Evolutionary conservation across 2,888 invertebrate species (phyloP), one percentile per base, ranked within the genome.

Genomic region (Drosophila cracens): DNA sequence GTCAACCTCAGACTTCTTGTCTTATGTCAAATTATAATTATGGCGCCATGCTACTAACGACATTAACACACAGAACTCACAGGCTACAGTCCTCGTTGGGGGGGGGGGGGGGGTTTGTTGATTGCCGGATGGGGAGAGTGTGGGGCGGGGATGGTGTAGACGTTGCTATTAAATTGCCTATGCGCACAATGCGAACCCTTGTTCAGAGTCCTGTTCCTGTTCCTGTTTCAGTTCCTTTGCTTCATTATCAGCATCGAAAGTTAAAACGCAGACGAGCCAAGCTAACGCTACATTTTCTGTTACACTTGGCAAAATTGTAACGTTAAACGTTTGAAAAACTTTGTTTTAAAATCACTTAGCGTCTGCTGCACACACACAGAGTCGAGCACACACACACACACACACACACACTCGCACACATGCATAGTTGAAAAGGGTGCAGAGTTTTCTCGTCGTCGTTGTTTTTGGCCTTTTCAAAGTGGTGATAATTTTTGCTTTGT

Each of bases 1-100:
- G 90, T 90, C 90, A 90, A 89, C 89, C 90, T 90, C 90, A 91
- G 90, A 90, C 90, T 91, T 91, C 90, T 89, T 90, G 90, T 91
- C 85, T 91, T 86, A 82, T 84, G 90, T 91, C 91, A 90, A 90
- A 90, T 90, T 90, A 90, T 90, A 83, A 88, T 84, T 87, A 88
- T 82, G 85, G 82, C 82, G 81, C 81, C 79, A 84, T 83, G 76
- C 85, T 82, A 85, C 79, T 82, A 82, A 88, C 89, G 85, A 83
- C 84, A 88, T 90, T 84, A 86, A 70, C 82, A 70, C 70, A 53
- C 72, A 59, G 56, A 29, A 16, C 21, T 33, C 53, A 52, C 52
- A 1, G 53, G 67, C 70, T 43, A 40, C 57, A 62, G 49, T 65
- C 16, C 1, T 4, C 16, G 56, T 27, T 40, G 4, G 13, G 48